Evolutionary conservation across 2,113 vertebrate species (phyloP).

Genomic region (human (Homo sapiens)): GRCh38 chr1:43056001-43056500

Average conservation of each 20-base stretch:
- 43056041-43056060: background rate
- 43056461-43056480: constrained; percentile 78
- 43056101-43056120: background rate
- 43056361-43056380: constrained; percentile 62
- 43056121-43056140: background rate
- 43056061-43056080: background rate
- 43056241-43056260: background rate
- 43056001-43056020: background rate
- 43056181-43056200: background rate
- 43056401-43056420: constrained; percentile 74
- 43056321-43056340: background rate
- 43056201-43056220: background rate
- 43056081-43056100: background rate
- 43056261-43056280: background rate
- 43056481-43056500: constrained; percentile 77
- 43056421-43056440: constrained; percentile 75
- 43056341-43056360: constrained; percentile 45
- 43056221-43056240: background rate
- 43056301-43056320: background rate
- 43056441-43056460: constrained; percentile 80
- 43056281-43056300: background rate
- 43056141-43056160: background rate
- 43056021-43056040: background rate
- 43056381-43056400: constrained; percentile 44
- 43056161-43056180: background rate